These are phyloP conservation scores for Elegia similella DNA, from an alignment of 2,888 invertebrate species.

Conservation along the genomic window DNA sequence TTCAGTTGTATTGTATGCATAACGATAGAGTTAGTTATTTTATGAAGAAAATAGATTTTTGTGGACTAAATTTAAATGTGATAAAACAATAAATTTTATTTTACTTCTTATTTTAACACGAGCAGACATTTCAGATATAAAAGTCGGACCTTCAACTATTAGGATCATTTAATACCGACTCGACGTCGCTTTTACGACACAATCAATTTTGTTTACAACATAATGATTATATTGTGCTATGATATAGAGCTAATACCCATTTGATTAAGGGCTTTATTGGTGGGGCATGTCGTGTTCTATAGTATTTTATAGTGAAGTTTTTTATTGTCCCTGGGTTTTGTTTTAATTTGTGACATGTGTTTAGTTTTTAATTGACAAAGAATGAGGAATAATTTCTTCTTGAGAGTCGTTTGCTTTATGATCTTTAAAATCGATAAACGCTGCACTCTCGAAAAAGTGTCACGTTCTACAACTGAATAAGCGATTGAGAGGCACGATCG, in stretches of 20 bases:
- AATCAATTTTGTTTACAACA: constrained; percentile 49
- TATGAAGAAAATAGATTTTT: too few relatives aligned
- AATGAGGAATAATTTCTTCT: too few relatives aligned
- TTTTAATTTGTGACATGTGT: neutral
- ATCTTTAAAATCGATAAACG: too few relatives aligned
- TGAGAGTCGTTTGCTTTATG: too few relatives aligned
- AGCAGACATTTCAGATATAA: neutral
- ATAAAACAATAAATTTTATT: neutral
- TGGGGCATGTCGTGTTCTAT: neutral
- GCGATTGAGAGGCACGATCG: too few relatives aligned
- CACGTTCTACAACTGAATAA: too few relatives aligned
- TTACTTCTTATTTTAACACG: neutral
- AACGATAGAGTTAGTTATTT: too few relatives aligned
- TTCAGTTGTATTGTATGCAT: too few relatives aligned
- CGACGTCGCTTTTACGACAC: constrained; percentile 32
- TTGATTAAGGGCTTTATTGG: constrained; percentile 1
- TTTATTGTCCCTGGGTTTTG: neutral
- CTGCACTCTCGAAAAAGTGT: too few relatives aligned
- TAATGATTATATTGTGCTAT: constrained; percentile 35
- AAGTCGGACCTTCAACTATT: neutral
- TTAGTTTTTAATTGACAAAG: too few relatives aligned
- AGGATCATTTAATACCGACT: constrained; percentile 6
- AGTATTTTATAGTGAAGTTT: neutral
- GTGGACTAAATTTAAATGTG: too few relatives aligned
- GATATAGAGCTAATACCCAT: constrained; percentile 12